A percentile compares a stretch with the other conserved stretches of the same genome.
Conservation (phyloP, 2,113 vertebrate genomes). For the Gallinago paraguaiae region DNA sequence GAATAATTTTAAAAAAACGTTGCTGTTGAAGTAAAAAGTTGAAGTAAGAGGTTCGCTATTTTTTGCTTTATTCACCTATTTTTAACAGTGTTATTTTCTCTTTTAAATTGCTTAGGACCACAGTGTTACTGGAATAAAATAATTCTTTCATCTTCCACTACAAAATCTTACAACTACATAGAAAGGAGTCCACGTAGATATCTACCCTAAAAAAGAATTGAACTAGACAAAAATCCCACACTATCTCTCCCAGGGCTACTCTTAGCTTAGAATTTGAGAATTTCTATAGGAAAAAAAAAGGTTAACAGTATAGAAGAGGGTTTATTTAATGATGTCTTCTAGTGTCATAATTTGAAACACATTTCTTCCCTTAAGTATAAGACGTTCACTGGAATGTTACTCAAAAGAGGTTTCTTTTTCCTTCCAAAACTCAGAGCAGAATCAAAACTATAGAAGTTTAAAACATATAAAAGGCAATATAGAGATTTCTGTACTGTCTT, state of each 20-base stretch:
- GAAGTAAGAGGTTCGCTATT: not conserved
- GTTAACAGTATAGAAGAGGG: not conserved
- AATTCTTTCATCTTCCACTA: not conserved
- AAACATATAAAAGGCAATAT: not conserved
- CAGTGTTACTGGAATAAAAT: not conserved
- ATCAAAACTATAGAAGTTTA: not conserved
- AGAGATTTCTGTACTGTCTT: not conserved
- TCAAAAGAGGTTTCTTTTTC: not conserved
- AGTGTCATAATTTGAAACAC: not conserved
- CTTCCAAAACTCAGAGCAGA: not conserved
- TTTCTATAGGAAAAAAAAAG: not conserved
- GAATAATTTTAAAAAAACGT: not conserved
- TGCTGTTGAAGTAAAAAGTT: not conserved
- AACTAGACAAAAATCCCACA: not conserved
- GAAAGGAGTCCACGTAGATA: not conserved
- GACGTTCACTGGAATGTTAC: not conserved
- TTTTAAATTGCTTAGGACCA: not conserved
- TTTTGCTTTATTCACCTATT: not conserved
- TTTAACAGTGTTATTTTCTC: conserved; percentile 10
- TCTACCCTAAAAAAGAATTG: not conserved
- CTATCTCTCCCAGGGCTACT: not conserved
- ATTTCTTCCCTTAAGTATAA: not conserved
- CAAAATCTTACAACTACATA: not conserved
- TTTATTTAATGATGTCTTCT: not conserved
- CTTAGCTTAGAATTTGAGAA: not conserved